Percentiles rank a stretch among this genome's conserved stretches.
phyloP scores from a whole-genome alignment of 2,797 vertebrate genomes.

The Acrossocheilus fasciatus region DNA sequence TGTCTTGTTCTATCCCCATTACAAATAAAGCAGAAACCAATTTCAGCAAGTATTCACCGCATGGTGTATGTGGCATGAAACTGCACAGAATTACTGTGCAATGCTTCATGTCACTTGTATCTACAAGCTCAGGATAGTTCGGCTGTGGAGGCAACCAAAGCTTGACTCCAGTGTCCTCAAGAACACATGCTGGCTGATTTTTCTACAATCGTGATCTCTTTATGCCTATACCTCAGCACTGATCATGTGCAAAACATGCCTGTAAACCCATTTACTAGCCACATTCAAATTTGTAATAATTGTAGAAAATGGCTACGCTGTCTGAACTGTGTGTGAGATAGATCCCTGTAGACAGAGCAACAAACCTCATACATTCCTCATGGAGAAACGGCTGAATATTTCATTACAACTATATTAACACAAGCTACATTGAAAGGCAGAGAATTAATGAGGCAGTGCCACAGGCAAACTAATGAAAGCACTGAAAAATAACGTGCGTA shows the following conservation, averaged over 20 bases:
- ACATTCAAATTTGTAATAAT: slow-evolving; percentile 3
- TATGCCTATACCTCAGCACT: background rate
- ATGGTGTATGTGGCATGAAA: background rate
- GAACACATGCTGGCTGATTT: background rate
- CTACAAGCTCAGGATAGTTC: background rate
- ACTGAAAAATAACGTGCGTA: slow-evolving; percentile 22
- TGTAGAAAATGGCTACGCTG: background rate
- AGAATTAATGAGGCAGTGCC: slow-evolving; percentile 56
- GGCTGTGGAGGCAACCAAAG: background rate
- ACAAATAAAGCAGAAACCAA: background rate
- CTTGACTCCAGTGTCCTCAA: background rate
- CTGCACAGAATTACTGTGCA: background rate
- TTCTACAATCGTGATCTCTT: background rate
- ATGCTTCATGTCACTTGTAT: background rate
- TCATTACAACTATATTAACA: slow-evolving; percentile 58
- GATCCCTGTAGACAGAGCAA: slow-evolving; percentile 46
- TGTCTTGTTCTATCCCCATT: background rate
- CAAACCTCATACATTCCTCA: slow-evolving; percentile 52
- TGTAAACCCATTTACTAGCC: slow-evolving; percentile 19
- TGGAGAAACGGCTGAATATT: slow-evolving; percentile 48
- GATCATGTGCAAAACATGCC: slow-evolving; percentile 6
- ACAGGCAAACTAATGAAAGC: slow-evolving; percentile 50
- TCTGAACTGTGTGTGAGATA: slow-evolving; percentile 28
- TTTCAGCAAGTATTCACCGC: background rate
- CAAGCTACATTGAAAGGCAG: slow-evolving; percentile 43